phyloP scores from a whole-genome alignment of 2,797 vertebrate species.

The Rhynchonycteris naso region DNA sequence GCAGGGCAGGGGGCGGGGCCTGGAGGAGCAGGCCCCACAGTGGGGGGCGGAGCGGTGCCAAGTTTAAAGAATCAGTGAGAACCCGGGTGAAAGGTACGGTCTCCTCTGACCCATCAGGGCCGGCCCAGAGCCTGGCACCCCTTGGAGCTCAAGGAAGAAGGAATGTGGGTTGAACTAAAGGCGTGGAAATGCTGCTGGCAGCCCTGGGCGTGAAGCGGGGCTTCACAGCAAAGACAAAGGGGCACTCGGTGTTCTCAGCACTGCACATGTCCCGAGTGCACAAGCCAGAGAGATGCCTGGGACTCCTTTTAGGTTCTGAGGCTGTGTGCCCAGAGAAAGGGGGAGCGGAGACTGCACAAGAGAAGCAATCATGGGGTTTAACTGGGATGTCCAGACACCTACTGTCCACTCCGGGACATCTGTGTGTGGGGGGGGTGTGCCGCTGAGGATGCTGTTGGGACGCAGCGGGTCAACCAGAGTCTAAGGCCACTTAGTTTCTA shows the following conservation, averaged over 20 bases:
- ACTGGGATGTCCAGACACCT: too few species aligned
- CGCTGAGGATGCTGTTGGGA: rapidly evolving
- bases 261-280: background rate
- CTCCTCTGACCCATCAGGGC: background rate
- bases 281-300: rapidly evolving
- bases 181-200: rapidly evolving
- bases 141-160: background rate
- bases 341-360: background rate
- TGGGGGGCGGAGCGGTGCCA: background rate
- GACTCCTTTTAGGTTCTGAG: background rate
- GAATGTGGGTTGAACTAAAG: background rate
- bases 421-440: background rate
- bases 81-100: background rate
- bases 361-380: background rate
- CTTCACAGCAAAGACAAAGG: background rate
- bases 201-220: rapidly evolving
- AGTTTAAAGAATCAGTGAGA: background rate
- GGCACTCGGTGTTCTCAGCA: rapidly evolving
- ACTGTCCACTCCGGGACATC: rapidly evolving
- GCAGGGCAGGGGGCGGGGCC: rapidly evolving
- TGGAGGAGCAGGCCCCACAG: background rate
- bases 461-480: rapidly evolving
- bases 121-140: background rate
- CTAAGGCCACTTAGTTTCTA: rapidly evolving
- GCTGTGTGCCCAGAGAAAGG: rapidly evolving